Conservation (phyloP, 2,797 vertebrate species). For the Oophaga sylvatica region DNA sequence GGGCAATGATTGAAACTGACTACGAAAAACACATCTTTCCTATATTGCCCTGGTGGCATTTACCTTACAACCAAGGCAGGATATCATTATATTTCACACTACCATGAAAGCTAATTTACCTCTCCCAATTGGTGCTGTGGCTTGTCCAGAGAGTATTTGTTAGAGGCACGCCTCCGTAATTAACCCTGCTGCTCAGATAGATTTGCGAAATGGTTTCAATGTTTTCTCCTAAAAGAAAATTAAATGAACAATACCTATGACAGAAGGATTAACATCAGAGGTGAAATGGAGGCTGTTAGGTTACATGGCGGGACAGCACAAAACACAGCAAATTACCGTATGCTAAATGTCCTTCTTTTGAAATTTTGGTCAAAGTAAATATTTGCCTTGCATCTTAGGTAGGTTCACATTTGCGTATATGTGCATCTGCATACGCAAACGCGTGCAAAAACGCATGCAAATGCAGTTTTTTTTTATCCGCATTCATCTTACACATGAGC, state of each 20-base stretch:
- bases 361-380: background rate
- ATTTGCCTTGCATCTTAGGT: background rate
- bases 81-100: constrained; percentile 50
- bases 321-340: background rate
- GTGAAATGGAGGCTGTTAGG: background rate
- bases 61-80: constrained; percentile 49
- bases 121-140: constrained; percentile 29
- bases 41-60: constrained; percentile 38
- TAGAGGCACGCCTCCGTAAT: constrained; percentile 4
- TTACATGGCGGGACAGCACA: background rate
- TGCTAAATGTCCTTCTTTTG: background rate
- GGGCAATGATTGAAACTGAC: constrained; percentile 50
- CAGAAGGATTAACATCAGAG: background rate
- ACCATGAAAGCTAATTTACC: constrained; percentile 49
- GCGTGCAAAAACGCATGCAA: too few species aligned
- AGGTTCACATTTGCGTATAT: too few species aligned
- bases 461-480: too few species aligned
- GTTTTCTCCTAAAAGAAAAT: background rate
- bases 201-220: background rate
- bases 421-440: too few species aligned
- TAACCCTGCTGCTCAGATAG: constrained; percentile 13
- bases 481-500: too few species aligned
- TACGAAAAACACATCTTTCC: too few species aligned
- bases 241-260: background rate
- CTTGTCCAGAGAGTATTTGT: constrained; percentile 21